phyloP scores from a whole-genome alignment of 2,888 invertebrate genomes.

The Sesamia inferens region DNA sequence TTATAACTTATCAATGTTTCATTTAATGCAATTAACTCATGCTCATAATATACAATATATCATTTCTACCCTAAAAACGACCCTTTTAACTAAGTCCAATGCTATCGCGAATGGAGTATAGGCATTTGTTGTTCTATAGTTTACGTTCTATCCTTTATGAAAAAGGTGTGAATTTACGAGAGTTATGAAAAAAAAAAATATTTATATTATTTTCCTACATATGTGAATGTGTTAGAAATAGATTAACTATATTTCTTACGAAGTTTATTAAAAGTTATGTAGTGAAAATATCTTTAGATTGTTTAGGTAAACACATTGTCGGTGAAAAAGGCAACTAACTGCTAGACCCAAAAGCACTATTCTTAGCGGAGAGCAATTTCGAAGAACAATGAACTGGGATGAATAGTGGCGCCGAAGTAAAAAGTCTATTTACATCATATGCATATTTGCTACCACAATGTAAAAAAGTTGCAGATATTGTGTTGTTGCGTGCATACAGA shows the following conservation, averaged over 20 bases:
- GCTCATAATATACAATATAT: background rate
- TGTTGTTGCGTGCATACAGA: constrained; percentile 71
- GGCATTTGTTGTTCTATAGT: background rate
- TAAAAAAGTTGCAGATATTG: constrained; percentile 72
- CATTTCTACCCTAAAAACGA: no score
- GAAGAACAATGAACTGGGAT: constrained; percentile 87
- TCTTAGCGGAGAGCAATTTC: constrained; percentile 86
- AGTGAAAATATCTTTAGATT: constrained; percentile 63
- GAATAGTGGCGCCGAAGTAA: constrained; percentile 86
- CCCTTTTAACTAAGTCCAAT: no score
- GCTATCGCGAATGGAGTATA: no score
- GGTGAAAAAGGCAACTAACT: constrained; percentile 76
- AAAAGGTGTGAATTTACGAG: background rate
- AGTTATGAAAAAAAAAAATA: background rate
- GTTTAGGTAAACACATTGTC: constrained; percentile 70
- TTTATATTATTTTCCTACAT: background rate
- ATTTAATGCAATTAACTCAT: background rate
- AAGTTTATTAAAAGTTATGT: constrained; percentile 23
- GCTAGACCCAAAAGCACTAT: constrained; percentile 82
- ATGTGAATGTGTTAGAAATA: background rate
- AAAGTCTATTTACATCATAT: constrained; percentile 87
- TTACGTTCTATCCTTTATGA: background rate
- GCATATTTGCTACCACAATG: constrained; percentile 80
- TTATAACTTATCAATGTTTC: background rate
- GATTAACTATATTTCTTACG: constrained; percentile 4